Conservation (phyloP, 1,140 invertebrate genomes). For the Drosophila rufa region DNA sequence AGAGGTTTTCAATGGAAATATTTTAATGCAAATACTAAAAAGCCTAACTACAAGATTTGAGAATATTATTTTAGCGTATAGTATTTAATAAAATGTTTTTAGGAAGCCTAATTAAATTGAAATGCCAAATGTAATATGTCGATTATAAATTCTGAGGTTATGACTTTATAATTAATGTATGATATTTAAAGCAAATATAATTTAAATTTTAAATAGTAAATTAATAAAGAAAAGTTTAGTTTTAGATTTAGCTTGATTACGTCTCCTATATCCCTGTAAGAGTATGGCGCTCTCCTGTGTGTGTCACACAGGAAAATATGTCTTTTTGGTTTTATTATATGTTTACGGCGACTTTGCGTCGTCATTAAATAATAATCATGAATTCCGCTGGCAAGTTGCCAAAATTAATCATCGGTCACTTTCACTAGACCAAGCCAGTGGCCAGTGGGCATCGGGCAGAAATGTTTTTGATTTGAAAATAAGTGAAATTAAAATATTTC, state of each 20-base stretch:
- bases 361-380: conserved; percentile 81
- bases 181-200: neutral
- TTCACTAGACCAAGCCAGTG: conserved; percentile 72
- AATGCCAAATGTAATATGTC: neutral
- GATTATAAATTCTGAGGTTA: neutral
- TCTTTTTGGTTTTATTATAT: conserved; percentile 47
- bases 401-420: conserved; percentile 81
- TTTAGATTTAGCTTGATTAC: neutral
- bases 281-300: conserved; percentile 17
- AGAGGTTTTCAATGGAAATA: neutral
- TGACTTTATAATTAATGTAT: neutral
- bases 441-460: conserved; percentile 16
- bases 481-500: conserved; percentile 68
- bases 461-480: conserved; percentile 56
- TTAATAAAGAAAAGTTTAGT: neutral
- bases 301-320: conserved; percentile 8
- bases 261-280: neutral
- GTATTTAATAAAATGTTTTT: neutral
- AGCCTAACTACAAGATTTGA: too few species aligned
- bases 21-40: neutral
- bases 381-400: conserved; percentile 73
- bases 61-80: neutral
- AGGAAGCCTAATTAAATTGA: neutral
- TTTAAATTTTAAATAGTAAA: neutral
- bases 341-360: conserved; percentile 73